These are phyloP conservation scores for Busseola fusca DNA, from an alignment of 2,888 invertebrate species.

Conservation along the genomic window DNA sequence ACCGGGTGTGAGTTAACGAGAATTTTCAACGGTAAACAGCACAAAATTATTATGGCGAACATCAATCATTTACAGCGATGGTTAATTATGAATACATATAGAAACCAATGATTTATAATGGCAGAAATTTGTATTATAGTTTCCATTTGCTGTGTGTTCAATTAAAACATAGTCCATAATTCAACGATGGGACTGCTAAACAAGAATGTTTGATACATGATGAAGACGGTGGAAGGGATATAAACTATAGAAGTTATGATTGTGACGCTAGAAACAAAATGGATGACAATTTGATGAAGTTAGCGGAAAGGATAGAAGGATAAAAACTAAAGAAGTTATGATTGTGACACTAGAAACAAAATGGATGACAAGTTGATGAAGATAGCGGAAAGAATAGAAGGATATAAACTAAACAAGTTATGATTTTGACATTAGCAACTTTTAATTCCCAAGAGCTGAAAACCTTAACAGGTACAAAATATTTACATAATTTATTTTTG, in stretches of 20 bases:
- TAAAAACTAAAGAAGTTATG: too few species aligned
- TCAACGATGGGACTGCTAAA: not conserved
- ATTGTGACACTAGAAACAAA: too few species aligned
- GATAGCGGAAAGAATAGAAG: not conserved
- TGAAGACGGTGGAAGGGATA: not conserved
- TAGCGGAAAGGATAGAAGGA: not conserved
- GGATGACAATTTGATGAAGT: too few species aligned
- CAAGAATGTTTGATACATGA: not conserved
- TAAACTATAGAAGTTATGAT: too few species aligned
- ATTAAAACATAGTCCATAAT: not conserved
- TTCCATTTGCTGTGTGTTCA: slow-evolving; percentile 2
- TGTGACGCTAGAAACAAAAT: not conserved
- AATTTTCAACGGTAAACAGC: slow-evolving; percentile 26
- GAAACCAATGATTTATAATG: slow-evolving; percentile 40
- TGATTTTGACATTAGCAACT: not conserved
- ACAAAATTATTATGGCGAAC: slow-evolving; percentile 21
- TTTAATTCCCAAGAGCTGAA: too few species aligned
- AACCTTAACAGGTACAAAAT: not conserved
- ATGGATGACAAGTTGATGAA: too few species aligned
- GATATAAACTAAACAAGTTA: too few species aligned
- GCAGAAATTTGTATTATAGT: not conserved
- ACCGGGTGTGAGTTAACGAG: slow-evolving; percentile 23
- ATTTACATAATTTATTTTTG: too few species aligned
- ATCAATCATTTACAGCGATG: slow-evolving; percentile 26
- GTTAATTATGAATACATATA: slow-evolving; percentile 41